Evolutionary conservation across 1,140 invertebrate species (phyloP), one percentile per base, ranked within the genome.

Genomic region (Magallana gigas): DNA sequence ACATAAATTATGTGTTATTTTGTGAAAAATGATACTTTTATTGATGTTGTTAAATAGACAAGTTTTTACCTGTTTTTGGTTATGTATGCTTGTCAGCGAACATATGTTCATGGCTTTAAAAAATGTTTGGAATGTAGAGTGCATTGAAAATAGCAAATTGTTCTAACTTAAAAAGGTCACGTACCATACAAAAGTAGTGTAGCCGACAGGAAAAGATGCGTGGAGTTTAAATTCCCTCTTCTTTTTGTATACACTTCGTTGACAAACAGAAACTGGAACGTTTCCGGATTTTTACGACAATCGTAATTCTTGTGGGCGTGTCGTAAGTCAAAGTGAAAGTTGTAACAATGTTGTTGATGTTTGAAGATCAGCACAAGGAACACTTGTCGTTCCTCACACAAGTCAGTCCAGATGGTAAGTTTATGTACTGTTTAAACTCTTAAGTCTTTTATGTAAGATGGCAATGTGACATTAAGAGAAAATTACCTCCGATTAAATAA

Each of bases 351-450:
- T 90, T 92, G 87, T 83, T 91, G 16, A 89, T 92, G 84, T 86
- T 92, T 14, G 91, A 92, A 85, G 92, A 92, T 83, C 85, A 89
- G 9, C 92, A 92, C 88, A 92, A 92, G 64, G 89, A 92, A 87
- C 92, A 92, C 82, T 76, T 92, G 29, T 88, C 89, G 5, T 92
- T 92, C 84, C 64, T 92, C 16, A 88, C 83, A 84, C 58, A 90
- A 64, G 91, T 91, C 57, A 84, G 85, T 57, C 81, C 81, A 83
- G 81, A 83, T 57, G 81, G 81, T 83, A 83, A 57, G 71, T 80
- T 80, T 80, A 80, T 48, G 36, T 48, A 48, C 2, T 48, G 36
- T 48, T 48, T 48, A 48, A 48, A 48, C 36, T 48, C 36, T 48
- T 2, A 48, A 48, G 36, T 48, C 36, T 2, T 48, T 48, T 48